phyloP scores from a whole-genome alignment of 2,888 invertebrate genomes.

The Petrolisthes manimaculis region DNA sequence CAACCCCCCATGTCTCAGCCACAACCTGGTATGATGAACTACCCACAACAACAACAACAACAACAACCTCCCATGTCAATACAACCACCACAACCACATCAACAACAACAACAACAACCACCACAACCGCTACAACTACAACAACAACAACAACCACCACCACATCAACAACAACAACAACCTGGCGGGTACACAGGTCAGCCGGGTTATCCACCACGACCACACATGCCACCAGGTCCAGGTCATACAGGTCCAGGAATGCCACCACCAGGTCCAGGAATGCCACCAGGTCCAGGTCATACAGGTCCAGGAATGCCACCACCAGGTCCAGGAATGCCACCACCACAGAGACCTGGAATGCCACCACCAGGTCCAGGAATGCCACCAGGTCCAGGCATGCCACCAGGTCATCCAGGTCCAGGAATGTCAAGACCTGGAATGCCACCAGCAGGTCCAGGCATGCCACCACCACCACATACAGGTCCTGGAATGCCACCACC shows the following conservation, averaged over 20 bases:
- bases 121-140: too few relatives aligned
- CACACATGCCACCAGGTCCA: neutral
- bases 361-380: slow-evolving; percentile 69
- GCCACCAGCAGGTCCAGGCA: slow-evolving; percentile 30
- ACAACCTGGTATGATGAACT: slow-evolving; percentile 12
- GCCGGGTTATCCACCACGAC: neutral
- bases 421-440: slow-evolving; percentile 42
- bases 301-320: slow-evolving; percentile 21
- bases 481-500: slow-evolving; percentile 20
- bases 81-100: too few relatives aligned
- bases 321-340: slow-evolving; percentile 26
- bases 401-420: slow-evolving; percentile 41
- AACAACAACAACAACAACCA: too few relatives aligned
- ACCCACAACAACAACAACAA: neutral
- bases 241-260: slow-evolving; percentile 33
- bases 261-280: slow-evolving; percentile 46
- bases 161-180: neutral
- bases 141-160: too few relatives aligned
- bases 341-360: neutral
- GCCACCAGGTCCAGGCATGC: slow-evolving; percentile 61
- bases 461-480: slow-evolving; percentile 49
- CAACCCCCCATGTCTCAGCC: neutral
- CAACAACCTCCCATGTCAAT: too few relatives aligned
- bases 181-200: neutral
- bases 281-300: slow-evolving; percentile 57